Percentiles rank a stretch among this genome's conserved stretches.
Evolutionary conservation across 2,797 vertebrate species (phyloP).

Genomic region (Chelmon rostratus): DNA sequence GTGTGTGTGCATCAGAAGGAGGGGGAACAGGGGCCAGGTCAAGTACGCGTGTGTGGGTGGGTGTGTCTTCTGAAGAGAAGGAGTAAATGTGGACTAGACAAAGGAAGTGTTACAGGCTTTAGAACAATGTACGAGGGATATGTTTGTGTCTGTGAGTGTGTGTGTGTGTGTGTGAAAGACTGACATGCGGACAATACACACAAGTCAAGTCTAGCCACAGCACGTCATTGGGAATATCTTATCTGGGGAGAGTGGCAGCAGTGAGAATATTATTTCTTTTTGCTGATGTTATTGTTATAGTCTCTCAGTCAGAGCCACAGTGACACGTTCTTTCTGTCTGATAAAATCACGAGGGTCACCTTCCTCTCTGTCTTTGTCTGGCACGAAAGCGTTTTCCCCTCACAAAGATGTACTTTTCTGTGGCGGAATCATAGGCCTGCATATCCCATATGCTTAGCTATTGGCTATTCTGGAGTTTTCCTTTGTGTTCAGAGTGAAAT

Average conservation of each 20-base stretch:
- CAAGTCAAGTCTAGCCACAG: conserved; percentile 23
- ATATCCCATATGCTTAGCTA: not conserved
- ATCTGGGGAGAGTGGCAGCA: conserved; percentile 26
- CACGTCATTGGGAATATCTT: conserved; percentile 53
- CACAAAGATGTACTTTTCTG: not conserved
- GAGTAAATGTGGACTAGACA: conserved; percentile 49
- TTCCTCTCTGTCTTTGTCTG: conserved; percentile 6
- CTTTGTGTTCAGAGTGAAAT: not conserved
- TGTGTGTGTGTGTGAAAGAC: conserved; percentile 18
- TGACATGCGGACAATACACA: conserved; percentile 38
- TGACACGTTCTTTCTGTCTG: conserved; percentile 42
- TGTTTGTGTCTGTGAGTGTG: not conserved
- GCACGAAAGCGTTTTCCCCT: not conserved
- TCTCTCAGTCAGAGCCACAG: conserved; percentile 22
- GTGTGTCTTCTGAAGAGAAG: conserved; percentile 25
- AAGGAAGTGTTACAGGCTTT: conserved; percentile 44
- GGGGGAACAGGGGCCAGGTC: conserved; percentile 18
- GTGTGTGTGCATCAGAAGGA: not conserved
- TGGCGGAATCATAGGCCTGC: not conserved
- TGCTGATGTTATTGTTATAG: conserved; percentile 28
- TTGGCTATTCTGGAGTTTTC: not conserved
- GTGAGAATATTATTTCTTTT: conserved; percentile 32
- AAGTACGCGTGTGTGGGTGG: conserved; percentile 22
- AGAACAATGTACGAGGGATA: conserved; percentile 15
- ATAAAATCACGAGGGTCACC: conserved; percentile 13